Conservation (phyloP, 2,797 vertebrate species). For the Neopelma chrysocephalum region DNA sequence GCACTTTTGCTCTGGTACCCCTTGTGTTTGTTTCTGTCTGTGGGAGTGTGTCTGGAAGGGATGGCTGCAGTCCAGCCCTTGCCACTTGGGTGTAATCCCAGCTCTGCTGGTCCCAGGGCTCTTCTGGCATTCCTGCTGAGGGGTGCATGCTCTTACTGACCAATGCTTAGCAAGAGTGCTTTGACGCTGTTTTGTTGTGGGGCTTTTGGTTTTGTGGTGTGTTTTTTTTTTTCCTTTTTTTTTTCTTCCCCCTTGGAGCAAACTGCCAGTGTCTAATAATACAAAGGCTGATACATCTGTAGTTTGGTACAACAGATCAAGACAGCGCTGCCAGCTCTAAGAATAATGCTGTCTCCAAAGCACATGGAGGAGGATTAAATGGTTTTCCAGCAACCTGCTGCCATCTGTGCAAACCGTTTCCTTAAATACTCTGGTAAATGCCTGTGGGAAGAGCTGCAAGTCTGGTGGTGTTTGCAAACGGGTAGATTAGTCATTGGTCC, state of each 20-base stretch:
- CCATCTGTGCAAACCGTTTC: conserved; percentile 12
- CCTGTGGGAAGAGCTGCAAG: neutral
- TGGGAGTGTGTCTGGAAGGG: neutral
- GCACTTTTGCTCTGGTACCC: fast-evolving
- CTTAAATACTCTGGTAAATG: neutral
- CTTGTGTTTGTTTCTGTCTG: neutral
- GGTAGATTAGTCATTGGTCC: neutral
- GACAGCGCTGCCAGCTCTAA: neutral
- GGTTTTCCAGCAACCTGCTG: conserved; percentile 53
- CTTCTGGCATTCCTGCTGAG: neutral
- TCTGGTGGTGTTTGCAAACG: conserved; percentile 45
- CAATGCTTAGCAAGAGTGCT: neutral
- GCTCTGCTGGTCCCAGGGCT: neutral
- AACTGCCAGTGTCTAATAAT: neutral
- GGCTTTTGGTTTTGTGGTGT: fast-evolving
- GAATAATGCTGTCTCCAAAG: conserved; percentile 20
- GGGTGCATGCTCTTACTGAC: fast-evolving
- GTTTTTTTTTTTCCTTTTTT: too few relatives aligned
- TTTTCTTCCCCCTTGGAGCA: fast-evolving
- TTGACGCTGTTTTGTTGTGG: neutral
- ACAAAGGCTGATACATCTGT: neutral
- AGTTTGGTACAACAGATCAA: conserved; percentile 33
- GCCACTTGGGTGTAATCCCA: neutral
- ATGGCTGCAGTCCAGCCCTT: neutral
- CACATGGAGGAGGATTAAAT: conserved; percentile 23